phyloP scores from a whole-genome alignment of 2,113 vertebrate genomes.

The Synchiropus splendidus region DNA sequence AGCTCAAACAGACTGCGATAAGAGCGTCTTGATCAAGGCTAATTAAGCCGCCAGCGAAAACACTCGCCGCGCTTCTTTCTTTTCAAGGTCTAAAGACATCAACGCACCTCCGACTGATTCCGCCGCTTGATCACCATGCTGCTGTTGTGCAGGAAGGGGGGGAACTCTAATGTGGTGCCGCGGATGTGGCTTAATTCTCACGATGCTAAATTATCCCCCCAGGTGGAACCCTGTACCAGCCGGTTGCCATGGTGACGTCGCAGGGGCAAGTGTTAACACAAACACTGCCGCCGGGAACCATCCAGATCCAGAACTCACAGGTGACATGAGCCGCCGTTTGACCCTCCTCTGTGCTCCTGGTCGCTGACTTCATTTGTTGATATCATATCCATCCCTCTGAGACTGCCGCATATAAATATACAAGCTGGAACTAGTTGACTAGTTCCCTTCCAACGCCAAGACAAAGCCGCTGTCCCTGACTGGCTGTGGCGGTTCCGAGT shows the following conservation, averaged over 20 bases:
- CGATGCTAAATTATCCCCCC: conserved; percentile 56
- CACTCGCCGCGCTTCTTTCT: conserved; percentile 4
- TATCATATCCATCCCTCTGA: too few species aligned
- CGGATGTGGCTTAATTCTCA: conserved; percentile 40
- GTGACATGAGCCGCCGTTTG: conserved; percentile 55
- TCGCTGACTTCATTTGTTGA: conserved; percentile 23
- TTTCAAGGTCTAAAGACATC: conserved; percentile 25
- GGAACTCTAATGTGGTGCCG: conserved; percentile 19
- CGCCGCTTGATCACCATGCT: conserved; percentile 18
- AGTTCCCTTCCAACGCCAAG: too few species aligned
- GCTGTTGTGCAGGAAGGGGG: conserved; percentile 18
- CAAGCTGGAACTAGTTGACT: too few species aligned
- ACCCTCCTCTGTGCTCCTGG: conserved; percentile 2
- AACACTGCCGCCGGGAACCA: conserved; percentile 84
- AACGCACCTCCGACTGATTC: conserved; percentile 33
- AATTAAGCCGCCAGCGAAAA: conserved; percentile 46
- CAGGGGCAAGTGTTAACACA: conserved; percentile 97
- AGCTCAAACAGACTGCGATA: conserved; percentile 53
- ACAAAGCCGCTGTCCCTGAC: too few species aligned
- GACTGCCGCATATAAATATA: too few species aligned
- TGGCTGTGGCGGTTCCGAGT: too few species aligned
- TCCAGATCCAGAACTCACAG: conserved; percentile 95
- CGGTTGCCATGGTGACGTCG: conserved; percentile 97
- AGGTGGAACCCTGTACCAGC: conserved; percentile 97
- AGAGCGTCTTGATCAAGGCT: conserved; percentile 49